phyloP scores from a whole-genome alignment of 2,797 vertebrate genomes.

The Sebastes hubbsi region DNA sequence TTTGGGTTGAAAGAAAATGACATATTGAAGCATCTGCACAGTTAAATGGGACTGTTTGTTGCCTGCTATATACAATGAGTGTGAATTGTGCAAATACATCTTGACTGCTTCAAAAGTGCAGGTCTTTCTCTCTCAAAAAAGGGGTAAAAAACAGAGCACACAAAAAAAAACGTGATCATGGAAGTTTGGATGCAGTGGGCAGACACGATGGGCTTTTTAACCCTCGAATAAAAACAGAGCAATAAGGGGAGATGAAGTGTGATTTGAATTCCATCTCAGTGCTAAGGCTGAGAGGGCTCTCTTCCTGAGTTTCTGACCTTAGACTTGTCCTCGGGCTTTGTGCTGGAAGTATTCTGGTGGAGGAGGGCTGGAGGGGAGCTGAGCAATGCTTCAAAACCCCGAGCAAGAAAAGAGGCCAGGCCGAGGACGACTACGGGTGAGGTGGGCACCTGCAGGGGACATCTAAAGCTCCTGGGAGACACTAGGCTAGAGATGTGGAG shows the following conservation, averaged over 20 bases:
- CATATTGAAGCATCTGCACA: conserved; percentile 8
- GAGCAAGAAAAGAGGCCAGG: conserved; percentile 43
- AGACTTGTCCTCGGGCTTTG: conserved; percentile 59
- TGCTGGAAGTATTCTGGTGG: conserved; percentile 36
- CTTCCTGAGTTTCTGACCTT: conserved; percentile 38
- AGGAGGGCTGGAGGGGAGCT: conserved; percentile 30
- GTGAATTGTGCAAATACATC: not conserved
- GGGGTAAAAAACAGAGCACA: not conserved
- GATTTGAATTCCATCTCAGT: conserved; percentile 44
- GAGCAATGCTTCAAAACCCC: conserved; percentile 53
- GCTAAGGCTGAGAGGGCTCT: conserved; percentile 4
- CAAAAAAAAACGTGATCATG: not conserved
- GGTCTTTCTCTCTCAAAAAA: not conserved
- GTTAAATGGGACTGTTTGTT: not conserved
- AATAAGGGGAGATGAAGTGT: conserved; percentile 8
- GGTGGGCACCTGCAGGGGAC: conserved; percentile 40
- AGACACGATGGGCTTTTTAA: not conserved
- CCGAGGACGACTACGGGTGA: conserved; percentile 28
- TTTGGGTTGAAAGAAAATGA: conserved; percentile 15
- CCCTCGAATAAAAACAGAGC: conserved; percentile 7
- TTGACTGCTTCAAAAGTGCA: not conserved
- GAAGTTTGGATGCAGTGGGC: not conserved
- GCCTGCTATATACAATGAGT: not conserved
- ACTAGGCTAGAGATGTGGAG: conserved; percentile 11
- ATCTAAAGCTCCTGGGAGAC: conserved; percentile 38